These are phyloP conservation scores for Dynastes maya DNA, from an alignment of 2,888 invertebrate genomes.

Conservation along the genomic window DNA sequence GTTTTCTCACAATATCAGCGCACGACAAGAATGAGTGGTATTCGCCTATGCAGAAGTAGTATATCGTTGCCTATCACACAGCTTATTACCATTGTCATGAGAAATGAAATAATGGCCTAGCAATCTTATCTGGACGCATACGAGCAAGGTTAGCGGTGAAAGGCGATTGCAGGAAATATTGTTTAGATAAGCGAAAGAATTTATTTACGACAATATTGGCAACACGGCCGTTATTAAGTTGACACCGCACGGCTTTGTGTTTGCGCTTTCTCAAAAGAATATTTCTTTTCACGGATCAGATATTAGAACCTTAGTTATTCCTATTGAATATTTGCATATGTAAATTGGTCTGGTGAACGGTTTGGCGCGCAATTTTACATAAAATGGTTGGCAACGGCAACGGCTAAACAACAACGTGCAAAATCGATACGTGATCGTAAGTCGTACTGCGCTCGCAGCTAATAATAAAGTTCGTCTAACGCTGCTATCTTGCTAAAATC, in stretches of 20 bases:
- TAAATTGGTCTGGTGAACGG: slow-evolving; percentile 33
- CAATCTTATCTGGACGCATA: slow-evolving; percentile 8
- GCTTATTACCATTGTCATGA: slow-evolving; percentile 2
- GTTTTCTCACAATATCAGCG: too few species aligned
- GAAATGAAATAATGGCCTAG: neutral
- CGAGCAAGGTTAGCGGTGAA: slow-evolving; percentile 19
- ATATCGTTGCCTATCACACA: neutral
- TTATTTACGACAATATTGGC: slow-evolving; percentile 18
- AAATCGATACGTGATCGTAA: slow-evolving; percentile 22
- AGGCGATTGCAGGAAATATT: neutral
- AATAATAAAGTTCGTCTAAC: slow-evolving; percentile 17
- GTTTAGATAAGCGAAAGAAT: slow-evolving; percentile 13
- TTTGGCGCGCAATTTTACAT: neutral
- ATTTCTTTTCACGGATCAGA: slow-evolving; percentile 35
- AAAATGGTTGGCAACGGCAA: neutral
- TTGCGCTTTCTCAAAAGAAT: neutral
- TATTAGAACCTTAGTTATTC: slow-evolving; percentile 38
- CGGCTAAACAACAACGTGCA: slow-evolving; percentile 3
- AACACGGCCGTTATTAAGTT: neutral
- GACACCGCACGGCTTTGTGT: neutral
- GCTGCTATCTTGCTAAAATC: slow-evolving; percentile 2
- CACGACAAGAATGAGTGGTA: too few species aligned
- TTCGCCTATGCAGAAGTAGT: too few species aligned
- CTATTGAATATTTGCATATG: slow-evolving; percentile 39
- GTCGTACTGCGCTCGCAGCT: neutral